phyloP scores from a whole-genome alignment of 2,888 invertebrate species.

The Cephalotes varians region DNA sequence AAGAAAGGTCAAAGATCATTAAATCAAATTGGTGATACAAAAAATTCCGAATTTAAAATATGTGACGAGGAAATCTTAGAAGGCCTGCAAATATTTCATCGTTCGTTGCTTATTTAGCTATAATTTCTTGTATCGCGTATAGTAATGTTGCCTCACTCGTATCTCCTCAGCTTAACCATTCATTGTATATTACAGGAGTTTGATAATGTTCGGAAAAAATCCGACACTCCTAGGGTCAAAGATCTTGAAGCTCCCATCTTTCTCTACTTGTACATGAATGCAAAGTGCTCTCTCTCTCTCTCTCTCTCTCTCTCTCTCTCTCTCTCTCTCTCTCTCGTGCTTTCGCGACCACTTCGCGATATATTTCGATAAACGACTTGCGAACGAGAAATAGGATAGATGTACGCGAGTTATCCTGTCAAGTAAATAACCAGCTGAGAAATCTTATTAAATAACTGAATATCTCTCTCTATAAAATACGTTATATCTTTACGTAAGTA shows the following conservation, averaged over 20 bases:
- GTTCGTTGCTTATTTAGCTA: not conserved
- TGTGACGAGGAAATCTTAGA: not conserved
- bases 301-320: too few species aligned
- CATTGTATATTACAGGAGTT: slow-evolving; percentile 2
- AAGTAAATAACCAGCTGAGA: slow-evolving; percentile 20
- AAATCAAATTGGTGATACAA: not conserved
- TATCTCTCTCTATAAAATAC: not conserved
- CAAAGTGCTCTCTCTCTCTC: too few species aligned
- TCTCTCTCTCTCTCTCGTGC: slow-evolving; percentile 41
- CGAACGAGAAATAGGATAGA: slow-evolving; percentile 29
- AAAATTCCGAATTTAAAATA: not conserved
- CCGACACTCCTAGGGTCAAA: slow-evolving; percentile 41
- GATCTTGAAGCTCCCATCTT: slow-evolving; percentile 11
- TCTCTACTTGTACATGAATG: not conserved
- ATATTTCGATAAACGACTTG: slow-evolving; percentile 17
- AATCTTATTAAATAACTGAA: slow-evolving; percentile 25
- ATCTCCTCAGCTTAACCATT: slow-evolving; percentile 27
- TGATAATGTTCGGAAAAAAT: slow-evolving; percentile 38
- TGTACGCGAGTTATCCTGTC: not conserved
- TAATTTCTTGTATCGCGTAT: slow-evolving; percentile 8
- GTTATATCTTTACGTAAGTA: not conserved
- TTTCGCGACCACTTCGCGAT: slow-evolving; percentile 3
- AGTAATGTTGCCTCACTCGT: slow-evolving; percentile 3
- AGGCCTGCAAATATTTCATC: not conserved
- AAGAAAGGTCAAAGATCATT: not conserved